Base-by-base conservation (phyloP, 1,140 invertebrate species). In the Plectrocnemia conspersa region DNA sequence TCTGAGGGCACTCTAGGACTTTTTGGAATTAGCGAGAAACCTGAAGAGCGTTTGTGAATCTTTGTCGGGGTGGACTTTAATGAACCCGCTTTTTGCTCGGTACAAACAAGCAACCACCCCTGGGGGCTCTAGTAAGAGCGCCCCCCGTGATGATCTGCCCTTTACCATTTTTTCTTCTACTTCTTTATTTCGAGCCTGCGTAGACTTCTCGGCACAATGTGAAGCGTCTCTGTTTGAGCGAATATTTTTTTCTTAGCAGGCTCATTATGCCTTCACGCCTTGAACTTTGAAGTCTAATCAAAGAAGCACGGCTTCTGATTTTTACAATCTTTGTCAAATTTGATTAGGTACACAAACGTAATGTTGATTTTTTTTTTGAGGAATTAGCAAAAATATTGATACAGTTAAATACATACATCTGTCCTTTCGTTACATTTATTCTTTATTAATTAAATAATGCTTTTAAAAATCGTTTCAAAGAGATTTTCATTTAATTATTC, bases 31-130 rank as follows among this genome's bases (percentile, higher is more conserved):
- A 48, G 54, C 38, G 54, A 42, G 27, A 49, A 23, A 44, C 47
- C 47, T 50, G 47, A 50, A 50, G 47, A 50, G 47, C 47, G 47
- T 50, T 29, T 45, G 52, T 33, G 41, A 50, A 50, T 50, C 52
- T 54, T 54, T 54, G 52, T 46, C 52, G 18, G 47, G 46, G 32
- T 38, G 33, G 47, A 50, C 35, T 11, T 25, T 50, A 56, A 56
- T 49, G 54, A 56, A 49, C 54, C 47, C 47, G 47, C 47, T 50
- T 50, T 50, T 50, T 48, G 32, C 33, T 35, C 21, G 33, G 33
- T 33, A 50, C 47, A 50, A 50, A 50, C 47, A 50, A 50, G 32
- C 47, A 32, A 35, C 19, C 47, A 22, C 21, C 47, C 47, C 27
- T 38, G 45, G 25, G 32, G 15, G 40, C 16, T 7, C 6, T 16